Evolutionary conservation across 1,140 invertebrate genomes (phyloP), one percentile per base, ranked within the genome.

Genomic region (Atta colombica): DNA sequence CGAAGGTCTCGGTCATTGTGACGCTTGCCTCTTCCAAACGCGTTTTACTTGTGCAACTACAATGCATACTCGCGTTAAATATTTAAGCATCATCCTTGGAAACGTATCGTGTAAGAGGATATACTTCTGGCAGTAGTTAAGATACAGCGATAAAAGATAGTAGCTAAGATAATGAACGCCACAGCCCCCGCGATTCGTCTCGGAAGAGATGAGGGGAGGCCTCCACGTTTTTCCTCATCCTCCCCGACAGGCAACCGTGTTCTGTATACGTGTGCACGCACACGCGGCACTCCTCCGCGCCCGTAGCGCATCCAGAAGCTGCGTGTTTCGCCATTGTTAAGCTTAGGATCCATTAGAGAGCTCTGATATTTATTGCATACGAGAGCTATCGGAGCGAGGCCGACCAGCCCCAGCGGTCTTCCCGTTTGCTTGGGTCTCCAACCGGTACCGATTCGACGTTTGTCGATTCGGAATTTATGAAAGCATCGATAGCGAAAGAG

Each of bases 131-230:
- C 60, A 45, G 53, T 74, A 61, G 55, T 35, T 61, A 31, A 84
- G 69, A 84, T 75, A 51, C n/a, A 18, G 12, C 39, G 80, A 80
- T 80, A 69, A 69, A 31, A 69, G 45, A 69, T 81, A 81, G 49
- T 16, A 39, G 49, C 8, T 18, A 14, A 71, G 66, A 81, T 74
- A 82, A 82, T 60, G 35, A 72, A 31, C 25, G 68, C 68, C 51
- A 72, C 72, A 82, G 45, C 18, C 25, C 58, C 18, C 65, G 68
- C 68, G 55, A 28, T 74, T 75, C 21, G 45, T 84, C 25, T 69
- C 39, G 14, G 25, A n/a, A 8, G n/a, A 69, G 25, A 49, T 16
- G 25, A 28, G 25, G 25, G 25, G 68, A 28, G 16, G 18, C 51
- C 39, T 45, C 3, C 25, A 10, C 55, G 35, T 51, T 74, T 49